phyloP scores from a whole-genome alignment of 2,113 vertebrate genomes.

The Mobula birostris region DNA sequence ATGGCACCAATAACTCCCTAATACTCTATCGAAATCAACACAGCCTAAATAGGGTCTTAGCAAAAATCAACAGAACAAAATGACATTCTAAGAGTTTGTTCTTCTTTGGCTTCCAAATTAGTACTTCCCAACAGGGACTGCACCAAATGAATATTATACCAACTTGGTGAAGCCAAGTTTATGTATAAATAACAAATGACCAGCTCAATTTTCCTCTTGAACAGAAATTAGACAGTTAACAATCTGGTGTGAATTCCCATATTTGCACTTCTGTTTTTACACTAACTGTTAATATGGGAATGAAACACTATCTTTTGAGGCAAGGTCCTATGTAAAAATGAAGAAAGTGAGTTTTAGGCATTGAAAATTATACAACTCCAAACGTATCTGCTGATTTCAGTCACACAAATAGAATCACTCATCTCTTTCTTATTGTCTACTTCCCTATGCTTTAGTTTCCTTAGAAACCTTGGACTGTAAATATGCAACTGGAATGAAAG shows the following conservation, averaged over 20 bases:
- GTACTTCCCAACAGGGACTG: background rate
- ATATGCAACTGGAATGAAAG: background rate
- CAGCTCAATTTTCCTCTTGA: too few species aligned
- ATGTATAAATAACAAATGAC: too few species aligned
- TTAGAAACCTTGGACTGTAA: background rate
- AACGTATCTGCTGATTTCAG: background rate
- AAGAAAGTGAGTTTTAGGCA: background rate
- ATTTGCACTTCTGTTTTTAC: background rate
- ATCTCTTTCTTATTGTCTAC: background rate
- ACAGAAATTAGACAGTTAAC: background rate
- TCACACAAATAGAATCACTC: background rate
- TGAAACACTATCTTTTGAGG: background rate
- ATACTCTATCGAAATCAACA: background rate
- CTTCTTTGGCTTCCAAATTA: background rate
- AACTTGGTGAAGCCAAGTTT: too few species aligned
- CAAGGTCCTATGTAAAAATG: background rate
- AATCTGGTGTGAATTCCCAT: background rate
- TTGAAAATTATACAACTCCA: background rate
- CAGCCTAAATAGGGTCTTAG: too few species aligned
- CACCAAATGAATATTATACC: too few species aligned
- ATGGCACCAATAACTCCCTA: background rate
- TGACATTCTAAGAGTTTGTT: background rate
- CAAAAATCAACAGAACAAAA: background rate
- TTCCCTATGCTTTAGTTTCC: background rate
- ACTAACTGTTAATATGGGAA: background rate